phyloP scores from a whole-genome alignment of 2,113 vertebrate species.

The Toxostoma redivivum region DNA sequence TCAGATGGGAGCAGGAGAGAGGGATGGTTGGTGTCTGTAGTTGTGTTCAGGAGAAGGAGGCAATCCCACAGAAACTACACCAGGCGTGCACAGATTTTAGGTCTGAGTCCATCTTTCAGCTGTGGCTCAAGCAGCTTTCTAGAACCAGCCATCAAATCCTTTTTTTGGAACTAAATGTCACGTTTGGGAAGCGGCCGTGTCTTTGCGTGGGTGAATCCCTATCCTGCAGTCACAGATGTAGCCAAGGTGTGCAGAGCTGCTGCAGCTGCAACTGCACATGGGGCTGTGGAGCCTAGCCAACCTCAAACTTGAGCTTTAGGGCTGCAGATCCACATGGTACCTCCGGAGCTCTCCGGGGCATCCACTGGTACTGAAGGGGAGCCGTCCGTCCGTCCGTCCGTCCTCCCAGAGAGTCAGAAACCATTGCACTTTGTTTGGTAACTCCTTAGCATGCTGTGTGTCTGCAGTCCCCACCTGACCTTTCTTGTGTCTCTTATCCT shows the following conservation, averaged over 20 bases:
- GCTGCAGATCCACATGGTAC: background rate
- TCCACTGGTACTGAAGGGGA: background rate
- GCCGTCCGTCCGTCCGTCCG: background rate
- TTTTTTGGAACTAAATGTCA: background rate
- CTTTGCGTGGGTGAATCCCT: background rate
- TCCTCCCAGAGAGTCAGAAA: slow-evolving; percentile 19
- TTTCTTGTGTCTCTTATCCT: slow-evolving; percentile 24
- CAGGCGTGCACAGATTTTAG: slow-evolving; percentile 19
- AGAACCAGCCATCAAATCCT: background rate
- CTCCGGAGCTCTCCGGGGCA: background rate
- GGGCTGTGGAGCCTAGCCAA: background rate
- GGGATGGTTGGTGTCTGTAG: background rate
- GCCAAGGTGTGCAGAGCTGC: slow-evolving; percentile 9
- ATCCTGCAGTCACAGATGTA: background rate
- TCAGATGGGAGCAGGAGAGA: background rate
- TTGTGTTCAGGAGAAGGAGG: background rate
- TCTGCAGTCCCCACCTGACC: background rate
- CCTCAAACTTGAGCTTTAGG: background rate
- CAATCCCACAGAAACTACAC: background rate
- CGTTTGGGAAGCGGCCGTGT: background rate
- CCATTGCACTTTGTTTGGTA: slow-evolving; percentile 60
- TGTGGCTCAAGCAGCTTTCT: slow-evolving; percentile 40
- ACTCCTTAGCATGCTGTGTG: slow-evolving; percentile 33
- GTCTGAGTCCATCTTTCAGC: slow-evolving; percentile 29
- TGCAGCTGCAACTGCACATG: background rate